Base-by-base conservation (phyloP, 2,113 vertebrate species). In the Chaenogobius annularis region DNA sequence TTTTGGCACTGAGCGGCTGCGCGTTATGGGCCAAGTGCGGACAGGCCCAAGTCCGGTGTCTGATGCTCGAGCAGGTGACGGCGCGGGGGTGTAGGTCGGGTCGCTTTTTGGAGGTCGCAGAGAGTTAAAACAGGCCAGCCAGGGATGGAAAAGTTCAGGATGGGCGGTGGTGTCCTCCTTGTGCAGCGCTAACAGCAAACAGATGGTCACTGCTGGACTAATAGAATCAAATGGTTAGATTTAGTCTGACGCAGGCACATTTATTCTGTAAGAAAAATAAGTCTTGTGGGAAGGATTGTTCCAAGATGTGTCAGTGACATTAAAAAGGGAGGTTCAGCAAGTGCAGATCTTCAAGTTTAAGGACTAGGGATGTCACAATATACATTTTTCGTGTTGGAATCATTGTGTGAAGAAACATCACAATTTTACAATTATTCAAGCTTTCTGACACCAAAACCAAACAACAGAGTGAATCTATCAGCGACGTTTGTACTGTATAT, bases 141-240 rank as follows among this genome's bases (percentile, higher is more conserved):
- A 48, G 52, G 35, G 73, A 82, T 22, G 20, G 48, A 77, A 65
- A 15, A 80, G 77, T 72, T 80, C 73, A 83, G 69, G 50, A 22
- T 50, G 75, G 78, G 69, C 65, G 72, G 77, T 78, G 87, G 83
- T 89, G 85, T 82, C 83, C 83, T 89, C 88, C 72, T 77, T 77
- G 81, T 71, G 67, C 66, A 65, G 69, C 70, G 70, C 58, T 87
- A 87, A 92, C 75, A 64, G 71, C 68, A 70, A 90, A 81, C 91
- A 92, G 87, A 91, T 92, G 91, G 87, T 78, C 65, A 76, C 68
- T 64, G 68, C 66, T 64, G 68, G 63, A 69, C 72, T 82, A 80
- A 79, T 73, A 55, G 73, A 85, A 85, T 83, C 59, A 83, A 85
- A 73, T 66, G 66, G 35, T 19, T 40, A 40, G 68, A 83, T 85